phyloP scores from a whole-genome alignment of 2,113 vertebrate species.

The Zosterops borbonicus region DNA sequence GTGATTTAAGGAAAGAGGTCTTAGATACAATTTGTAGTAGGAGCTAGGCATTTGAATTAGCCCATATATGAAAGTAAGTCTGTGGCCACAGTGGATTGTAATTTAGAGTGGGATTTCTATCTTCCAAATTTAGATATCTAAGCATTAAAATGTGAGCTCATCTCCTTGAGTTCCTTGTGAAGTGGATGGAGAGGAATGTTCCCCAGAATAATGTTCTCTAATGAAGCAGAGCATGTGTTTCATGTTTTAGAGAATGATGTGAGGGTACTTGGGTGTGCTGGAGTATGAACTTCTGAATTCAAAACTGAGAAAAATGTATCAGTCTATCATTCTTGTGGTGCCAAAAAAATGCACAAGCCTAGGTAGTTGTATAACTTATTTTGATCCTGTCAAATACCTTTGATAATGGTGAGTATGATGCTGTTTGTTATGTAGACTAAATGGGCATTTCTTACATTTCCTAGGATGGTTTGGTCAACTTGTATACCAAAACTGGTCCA shows the following conservation, averaged over 20 bases:
- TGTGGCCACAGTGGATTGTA: not conserved
- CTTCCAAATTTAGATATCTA: not conserved
- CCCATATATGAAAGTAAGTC: not conserved
- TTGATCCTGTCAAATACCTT: not conserved
- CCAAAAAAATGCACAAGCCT: not conserved
- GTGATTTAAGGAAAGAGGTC: not conserved
- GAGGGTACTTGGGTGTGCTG: not conserved
- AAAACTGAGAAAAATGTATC: not conserved
- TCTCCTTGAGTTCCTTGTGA: not conserved
- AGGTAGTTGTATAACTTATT: not conserved
- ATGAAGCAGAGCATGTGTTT: not conserved
- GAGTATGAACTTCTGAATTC: not conserved
- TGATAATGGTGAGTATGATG: not conserved
- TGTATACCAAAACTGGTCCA: not conserved
- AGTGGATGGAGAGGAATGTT: not conserved
- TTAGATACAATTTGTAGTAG: not conserved
- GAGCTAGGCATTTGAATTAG: not conserved
- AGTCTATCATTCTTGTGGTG: not conserved
- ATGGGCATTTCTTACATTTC: not conserved
- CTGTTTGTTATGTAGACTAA: not conserved
- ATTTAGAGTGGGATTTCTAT: not conserved
- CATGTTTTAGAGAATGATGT: not conserved
- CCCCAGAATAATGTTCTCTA: not conserved
- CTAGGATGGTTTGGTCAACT: not conserved
- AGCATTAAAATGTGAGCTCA: not conserved